Conservation (phyloP, 2,888 invertebrate species). For the Leptura quadrifasciata region DNA sequence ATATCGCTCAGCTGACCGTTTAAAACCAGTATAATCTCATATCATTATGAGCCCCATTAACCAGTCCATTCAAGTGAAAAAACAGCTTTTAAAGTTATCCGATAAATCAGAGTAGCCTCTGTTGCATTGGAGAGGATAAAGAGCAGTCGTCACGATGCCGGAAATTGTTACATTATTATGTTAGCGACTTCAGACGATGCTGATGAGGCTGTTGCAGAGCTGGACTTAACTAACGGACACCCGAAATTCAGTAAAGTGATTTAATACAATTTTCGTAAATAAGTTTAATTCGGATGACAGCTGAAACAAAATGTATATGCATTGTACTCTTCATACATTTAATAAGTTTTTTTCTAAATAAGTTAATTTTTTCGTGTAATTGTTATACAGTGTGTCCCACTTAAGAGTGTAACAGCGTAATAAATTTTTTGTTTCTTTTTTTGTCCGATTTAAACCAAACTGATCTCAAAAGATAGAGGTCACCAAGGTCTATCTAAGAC, state of each 20-base stretch:
- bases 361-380: no score
- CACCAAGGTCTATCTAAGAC: no score
- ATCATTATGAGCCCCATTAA: slow-evolving; percentile 27
- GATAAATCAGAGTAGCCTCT: slow-evolving; percentile 25
- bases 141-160: slow-evolving; percentile 40
- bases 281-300: no score
- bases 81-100: slow-evolving; percentile 26
- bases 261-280: no score
- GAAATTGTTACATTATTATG: slow-evolving; percentile 40
- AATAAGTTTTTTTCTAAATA: no score
- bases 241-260: not conserved
- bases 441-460: no score
- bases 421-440: no score
- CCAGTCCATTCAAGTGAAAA: slow-evolving; percentile 31
- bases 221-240: not conserved
- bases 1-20: slow-evolving; percentile 18
- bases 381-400: no score
- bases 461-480: no score
- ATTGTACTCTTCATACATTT: no score
- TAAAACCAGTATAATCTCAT: slow-evolving; percentile 28
- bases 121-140: slow-evolving; percentile 24
- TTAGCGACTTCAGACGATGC: slow-evolving; percentile 22
- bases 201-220: slow-evolving; percentile 8
- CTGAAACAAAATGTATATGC: no score
- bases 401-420: no score